A percentile compares a stretch with the other conserved stretches of the same genome.
phyloP scores from a whole-genome alignment of 2,113 vertebrate species.

The Eurystomus gularis region DNA sequence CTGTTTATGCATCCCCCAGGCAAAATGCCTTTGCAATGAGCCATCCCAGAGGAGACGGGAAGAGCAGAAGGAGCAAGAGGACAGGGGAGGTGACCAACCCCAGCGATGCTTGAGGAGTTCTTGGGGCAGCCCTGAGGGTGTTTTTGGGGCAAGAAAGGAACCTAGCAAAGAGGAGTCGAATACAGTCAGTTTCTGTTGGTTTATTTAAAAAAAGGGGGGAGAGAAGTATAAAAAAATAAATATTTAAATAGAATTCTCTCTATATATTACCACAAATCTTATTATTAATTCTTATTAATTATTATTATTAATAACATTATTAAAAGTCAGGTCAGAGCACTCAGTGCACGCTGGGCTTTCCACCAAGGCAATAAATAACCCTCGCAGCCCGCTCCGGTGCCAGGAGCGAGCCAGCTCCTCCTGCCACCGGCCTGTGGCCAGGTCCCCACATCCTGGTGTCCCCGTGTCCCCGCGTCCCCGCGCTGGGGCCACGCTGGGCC shows the following conservation, averaged over 20 bases:
- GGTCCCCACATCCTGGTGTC: no score
- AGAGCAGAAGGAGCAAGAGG: background rate
- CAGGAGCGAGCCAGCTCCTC: constrained; percentile 46
- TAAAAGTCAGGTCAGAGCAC: background rate
- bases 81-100: background rate
- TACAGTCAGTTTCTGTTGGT: background rate
- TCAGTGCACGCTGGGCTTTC: background rate
- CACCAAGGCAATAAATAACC: constrained; percentile 25
- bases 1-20: background rate
- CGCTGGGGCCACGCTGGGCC: fast-evolving
- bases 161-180: background rate
- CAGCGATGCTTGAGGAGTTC: fast-evolving
- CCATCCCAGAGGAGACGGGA: background rate
- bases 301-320: constrained; percentile 16
- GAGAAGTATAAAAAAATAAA: constrained; percentile 67
- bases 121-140: fast-evolving
- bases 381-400: background rate
- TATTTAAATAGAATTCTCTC: constrained; percentile 50
- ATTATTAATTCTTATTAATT: constrained; percentile 38
- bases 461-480: background rate
- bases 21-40: background rate
- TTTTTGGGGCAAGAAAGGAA: background rate
- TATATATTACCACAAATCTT: constrained; percentile 53
- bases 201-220: constrained; percentile 16
- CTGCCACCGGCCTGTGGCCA: background rate